A percentile compares a stretch with the other conserved stretches of the same genome.
Evolutionary conservation across 2,888 invertebrate genomes (phyloP).

Genomic region (Drosophila suboccidentalis): DNA sequence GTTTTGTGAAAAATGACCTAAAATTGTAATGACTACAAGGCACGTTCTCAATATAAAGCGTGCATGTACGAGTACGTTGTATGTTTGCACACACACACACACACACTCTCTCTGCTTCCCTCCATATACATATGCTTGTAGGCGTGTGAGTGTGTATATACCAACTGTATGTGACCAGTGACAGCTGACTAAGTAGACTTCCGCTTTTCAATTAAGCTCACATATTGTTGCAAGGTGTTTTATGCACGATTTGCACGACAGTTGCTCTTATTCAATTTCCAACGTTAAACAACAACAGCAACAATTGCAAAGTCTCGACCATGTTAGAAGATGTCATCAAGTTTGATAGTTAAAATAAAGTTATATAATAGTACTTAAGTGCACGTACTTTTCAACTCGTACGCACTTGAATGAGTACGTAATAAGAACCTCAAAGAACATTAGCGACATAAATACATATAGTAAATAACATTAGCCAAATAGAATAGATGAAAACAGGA

Average conservation of each 20-base stretch:
- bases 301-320: not conserved
- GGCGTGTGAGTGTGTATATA: constrained; percentile 14
- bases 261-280: constrained; percentile 69
- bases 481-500: too few species aligned
- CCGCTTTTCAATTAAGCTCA: constrained; percentile 81
- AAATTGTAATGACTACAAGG: constrained; percentile 79
- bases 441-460: too few species aligned
- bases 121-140: too few species aligned
- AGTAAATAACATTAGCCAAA: too few species aligned
- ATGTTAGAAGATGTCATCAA: too few species aligned
- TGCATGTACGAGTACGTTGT: constrained; percentile 18
- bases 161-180: constrained; percentile 33
- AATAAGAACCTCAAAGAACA: too few species aligned
- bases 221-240: constrained; percentile 79
- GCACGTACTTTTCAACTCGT: too few species aligned
- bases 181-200: constrained; percentile 75
- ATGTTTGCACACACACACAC: not conserved
- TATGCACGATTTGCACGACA: constrained; percentile 80
- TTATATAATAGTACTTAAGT: too few species aligned
- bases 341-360: too few species aligned
- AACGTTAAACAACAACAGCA: constrained; percentile 36
- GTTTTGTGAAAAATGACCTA: constrained; percentile 79
- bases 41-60: constrained; percentile 77
- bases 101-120: too few species aligned
- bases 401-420: too few species aligned